Percentiles rank a stretch among this genome's conserved stretches.
Evolutionary conservation across 2,888 invertebrate genomes (phyloP).

Genomic region (Penaeus monodon): DNA sequence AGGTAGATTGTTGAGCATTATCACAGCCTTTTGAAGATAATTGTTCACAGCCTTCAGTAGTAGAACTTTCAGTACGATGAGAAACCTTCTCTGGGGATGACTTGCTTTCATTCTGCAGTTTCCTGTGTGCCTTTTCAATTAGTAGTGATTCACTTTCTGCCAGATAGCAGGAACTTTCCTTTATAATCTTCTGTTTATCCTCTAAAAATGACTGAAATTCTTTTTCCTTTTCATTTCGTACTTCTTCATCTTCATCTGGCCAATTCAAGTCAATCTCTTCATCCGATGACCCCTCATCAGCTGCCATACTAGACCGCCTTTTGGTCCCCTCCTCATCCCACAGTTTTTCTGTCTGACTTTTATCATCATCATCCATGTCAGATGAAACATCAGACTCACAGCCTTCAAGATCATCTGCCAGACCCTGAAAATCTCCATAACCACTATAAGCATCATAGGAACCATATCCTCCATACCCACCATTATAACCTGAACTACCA

Average conservation of each 20-base stretch:
- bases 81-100: constrained; percentile 51
- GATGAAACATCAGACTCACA: constrained; percentile 70
- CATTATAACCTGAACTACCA: constrained; percentile 32
- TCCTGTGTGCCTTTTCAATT: constrained; percentile 68
- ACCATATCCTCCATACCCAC: constrained; percentile 34
- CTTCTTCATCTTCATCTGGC: constrained; percentile 46
- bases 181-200: constrained; percentile 69
- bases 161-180: constrained; percentile 69
- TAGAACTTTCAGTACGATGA: constrained; percentile 36
- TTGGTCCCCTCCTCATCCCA: constrained; percentile 63
- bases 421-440: constrained; percentile 66
- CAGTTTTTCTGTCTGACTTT: constrained; percentile 62
- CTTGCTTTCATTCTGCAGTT: constrained; percentile 36
- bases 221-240: constrained; percentile 45
- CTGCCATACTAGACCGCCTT: constrained; percentile 66
- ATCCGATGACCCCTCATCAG: constrained; percentile 68
- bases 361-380: constrained; percentile 55
- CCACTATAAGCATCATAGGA: constrained; percentile 55
- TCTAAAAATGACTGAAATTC: constrained; percentile 68
- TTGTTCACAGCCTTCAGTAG: constrained; percentile 55
- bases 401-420: constrained; percentile 72
- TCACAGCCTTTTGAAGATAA: constrained; percentile 55
- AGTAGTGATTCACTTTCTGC: constrained; percentile 67
- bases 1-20: constrained; percentile 61
- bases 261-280: constrained; percentile 60